A percentile compares a stretch with the other conserved stretches of the same genome.
These are phyloP conservation scores for Nothobranchius furzeri DNA, from an alignment of 2,113 vertebrate genomes.

Conservation along the genomic window DNA sequence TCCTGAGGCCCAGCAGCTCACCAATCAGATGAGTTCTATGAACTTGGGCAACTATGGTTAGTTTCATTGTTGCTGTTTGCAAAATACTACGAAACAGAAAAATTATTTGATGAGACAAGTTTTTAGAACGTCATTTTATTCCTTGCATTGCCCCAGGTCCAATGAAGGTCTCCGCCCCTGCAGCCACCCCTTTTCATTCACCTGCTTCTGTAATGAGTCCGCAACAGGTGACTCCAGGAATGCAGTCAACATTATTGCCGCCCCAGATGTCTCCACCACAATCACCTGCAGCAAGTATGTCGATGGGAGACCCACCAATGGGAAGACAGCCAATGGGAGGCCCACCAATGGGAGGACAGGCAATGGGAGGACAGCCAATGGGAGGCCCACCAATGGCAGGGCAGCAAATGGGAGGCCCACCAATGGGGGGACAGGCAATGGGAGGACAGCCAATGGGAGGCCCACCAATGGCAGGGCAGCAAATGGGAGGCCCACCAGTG, in stretches of 20 bases:
- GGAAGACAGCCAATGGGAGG: constrained; percentile 26
- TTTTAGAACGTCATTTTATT: not conserved
- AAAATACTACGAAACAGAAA: not conserved
- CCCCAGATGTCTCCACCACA: constrained; percentile 60
- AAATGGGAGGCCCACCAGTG: constrained; percentile 55
- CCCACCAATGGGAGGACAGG: not conserved
- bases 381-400: constrained; percentile 58
- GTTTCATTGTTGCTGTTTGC: not conserved
- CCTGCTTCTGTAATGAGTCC: constrained; percentile 59
- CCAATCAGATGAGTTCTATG: constrained; percentile 86
- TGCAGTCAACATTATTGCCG: constrained; percentile 65
- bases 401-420: constrained; percentile 58
- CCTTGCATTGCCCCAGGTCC: constrained; percentile 71
- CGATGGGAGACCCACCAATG: constrained; percentile 45
- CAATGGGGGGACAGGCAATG: not conserved
- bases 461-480: constrained; percentile 59
- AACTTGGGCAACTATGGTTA: constrained; percentile 88
- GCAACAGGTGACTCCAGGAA: constrained; percentile 72
- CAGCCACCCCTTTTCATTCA: constrained; percentile 75
- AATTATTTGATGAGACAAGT: not conserved
- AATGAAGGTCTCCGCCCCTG: constrained; percentile 47
- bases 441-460: not conserved
- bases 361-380: not conserved
- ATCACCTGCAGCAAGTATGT: constrained; percentile 65
- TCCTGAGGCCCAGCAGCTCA: constrained; percentile 81